phyloP scores from a whole-genome alignment of 2,888 invertebrate genomes.

The Cynaeus angustus region DNA sequence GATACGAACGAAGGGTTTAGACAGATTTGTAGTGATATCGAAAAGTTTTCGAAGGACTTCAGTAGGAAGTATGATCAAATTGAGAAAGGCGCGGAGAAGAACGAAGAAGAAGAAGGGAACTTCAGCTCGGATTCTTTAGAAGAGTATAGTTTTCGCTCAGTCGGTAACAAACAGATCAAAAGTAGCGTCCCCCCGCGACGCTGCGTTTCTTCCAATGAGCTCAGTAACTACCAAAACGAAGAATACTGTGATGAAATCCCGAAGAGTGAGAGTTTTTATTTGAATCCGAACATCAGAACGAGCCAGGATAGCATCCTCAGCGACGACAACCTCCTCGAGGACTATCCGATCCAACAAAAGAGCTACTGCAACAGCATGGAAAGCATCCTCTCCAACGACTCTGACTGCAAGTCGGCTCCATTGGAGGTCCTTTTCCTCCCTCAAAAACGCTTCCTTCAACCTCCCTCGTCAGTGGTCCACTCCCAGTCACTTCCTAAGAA shows the following conservation, averaged over 20 bases:
- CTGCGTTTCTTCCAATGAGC: constrained; percentile 86
- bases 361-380: constrained; percentile 86
- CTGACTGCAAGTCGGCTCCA: constrained; percentile 85
- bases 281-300: constrained; percentile 80
- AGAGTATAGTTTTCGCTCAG: constrained; percentile 75
- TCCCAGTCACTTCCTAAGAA: constrained; percentile 64
- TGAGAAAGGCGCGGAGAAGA: constrained; percentile 67
- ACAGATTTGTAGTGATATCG: constrained; percentile 69
- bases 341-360: constrained; percentile 71
- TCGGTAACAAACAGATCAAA: constrained; percentile 40
- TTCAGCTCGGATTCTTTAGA: constrained; percentile 88
- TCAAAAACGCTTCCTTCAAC: constrained; percentile 62
- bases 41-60: constrained; percentile 68
- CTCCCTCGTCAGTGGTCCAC: constrained; percentile 51
- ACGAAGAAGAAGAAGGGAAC: constrained; percentile 81
- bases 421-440: constrained; percentile 81
- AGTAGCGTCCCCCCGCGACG: constrained; percentile 75
- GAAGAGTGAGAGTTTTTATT: constrained; percentile 86
- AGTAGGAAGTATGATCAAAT: constrained; percentile 66
- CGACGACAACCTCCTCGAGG: constrained; percentile 73
- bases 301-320: constrained; percentile 86
- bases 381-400: constrained; percentile 87
- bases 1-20: constrained; percentile 67
- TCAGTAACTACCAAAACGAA: constrained; percentile 72
- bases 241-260: constrained; percentile 67